Evolutionary conservation across 2,888 invertebrate genomes (phyloP), one percentile per base, ranked within the genome.

Genomic region (Erebia epiphron): DNA sequence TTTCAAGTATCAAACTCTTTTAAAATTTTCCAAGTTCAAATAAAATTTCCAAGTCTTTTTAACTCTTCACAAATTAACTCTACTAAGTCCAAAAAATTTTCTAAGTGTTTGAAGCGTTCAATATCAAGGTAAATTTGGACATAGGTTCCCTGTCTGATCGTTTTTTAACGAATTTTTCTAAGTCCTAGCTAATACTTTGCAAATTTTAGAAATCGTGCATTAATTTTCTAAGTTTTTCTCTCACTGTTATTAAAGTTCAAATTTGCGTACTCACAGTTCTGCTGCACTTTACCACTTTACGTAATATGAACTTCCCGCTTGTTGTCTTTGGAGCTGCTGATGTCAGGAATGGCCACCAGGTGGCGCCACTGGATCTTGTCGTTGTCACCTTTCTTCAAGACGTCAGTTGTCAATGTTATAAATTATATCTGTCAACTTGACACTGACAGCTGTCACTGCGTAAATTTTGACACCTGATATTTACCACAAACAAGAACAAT

Each of bases 171-270:
- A 18, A 54, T 54, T 54, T 8, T 54, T 18, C 54, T 54, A 54
- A 54, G 54, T 54, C 50, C 54, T 50, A n/a, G n/a, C 54, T 54
- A 54, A 8, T 18, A 18, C 54, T 54, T 54, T 54, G 54, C 21
- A 54, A 54, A 54, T 18, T 18, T 16, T 18, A 54, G 18, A 54
- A 54, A 18, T 54, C 54, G 18, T 18, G 16, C 54, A 54, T 54
- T 16, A 8, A 54, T 50, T 50, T n/a, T 50, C n/a, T 50, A 50
- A 50, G 50, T 18, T 54, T 21, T 21, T 21, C 21, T 21, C 21
- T 21, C 21, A 21, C 21, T 21, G 21, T 21, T 21, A 21, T 1
- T 21, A 21, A 21, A 21, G 21, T 21, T 21, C 21, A 50, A 50
- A 14, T 50, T 50, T 4, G 50, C 7, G 14, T 50, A 50, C 50